phyloP scores from a whole-genome alignment of 2,797 vertebrate genomes.

The Rhyacichthys aspro region DNA sequence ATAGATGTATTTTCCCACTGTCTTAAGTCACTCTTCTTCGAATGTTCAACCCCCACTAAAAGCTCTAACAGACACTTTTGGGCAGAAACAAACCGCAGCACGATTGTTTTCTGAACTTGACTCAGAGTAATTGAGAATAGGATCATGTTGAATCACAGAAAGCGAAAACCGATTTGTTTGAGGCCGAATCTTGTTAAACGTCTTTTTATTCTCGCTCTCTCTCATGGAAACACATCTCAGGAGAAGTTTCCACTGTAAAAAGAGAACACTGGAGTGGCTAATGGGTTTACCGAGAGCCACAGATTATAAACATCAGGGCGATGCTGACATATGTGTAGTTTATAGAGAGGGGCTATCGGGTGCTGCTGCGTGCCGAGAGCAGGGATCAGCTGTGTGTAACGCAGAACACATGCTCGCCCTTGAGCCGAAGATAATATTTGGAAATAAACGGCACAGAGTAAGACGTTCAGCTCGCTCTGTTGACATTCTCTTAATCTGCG shows the following conservation, averaged over 20 bases:
- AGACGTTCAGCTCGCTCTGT: constrained; percentile 47
- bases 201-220: constrained; percentile 7
- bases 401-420: constrained; percentile 68
- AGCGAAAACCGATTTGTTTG: constrained; percentile 65
- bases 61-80: constrained; percentile 47
- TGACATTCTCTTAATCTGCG: constrained; percentile 54
- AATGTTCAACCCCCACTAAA: constrained; percentile 38
- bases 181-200: constrained; percentile 22
- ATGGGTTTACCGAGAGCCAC: constrained; percentile 52
- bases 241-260: constrained; percentile 51
- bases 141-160: too few species aligned
- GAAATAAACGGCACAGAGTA: constrained; percentile 51
- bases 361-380: constrained; percentile 36
- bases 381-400: constrained; percentile 65
- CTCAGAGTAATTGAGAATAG: too few species aligned
- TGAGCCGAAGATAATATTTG: constrained; percentile 65
- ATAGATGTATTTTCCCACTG: constrained; percentile 52
- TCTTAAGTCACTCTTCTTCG: constrained; percentile 42
- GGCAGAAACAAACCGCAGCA: constrained; percentile 16
- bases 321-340: constrained; percentile 65
- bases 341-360: constrained; percentile 55
- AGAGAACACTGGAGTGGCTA: constrained; percentile 55
- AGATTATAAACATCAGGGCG: constrained; percentile 67
- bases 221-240: constrained; percentile 30
- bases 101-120: constrained; percentile 38